A percentile compares a stretch with the other conserved stretches of the same genome.
Conservation (phyloP, 2,888 invertebrate genomes). For the Xylota sylvarum region DNA sequence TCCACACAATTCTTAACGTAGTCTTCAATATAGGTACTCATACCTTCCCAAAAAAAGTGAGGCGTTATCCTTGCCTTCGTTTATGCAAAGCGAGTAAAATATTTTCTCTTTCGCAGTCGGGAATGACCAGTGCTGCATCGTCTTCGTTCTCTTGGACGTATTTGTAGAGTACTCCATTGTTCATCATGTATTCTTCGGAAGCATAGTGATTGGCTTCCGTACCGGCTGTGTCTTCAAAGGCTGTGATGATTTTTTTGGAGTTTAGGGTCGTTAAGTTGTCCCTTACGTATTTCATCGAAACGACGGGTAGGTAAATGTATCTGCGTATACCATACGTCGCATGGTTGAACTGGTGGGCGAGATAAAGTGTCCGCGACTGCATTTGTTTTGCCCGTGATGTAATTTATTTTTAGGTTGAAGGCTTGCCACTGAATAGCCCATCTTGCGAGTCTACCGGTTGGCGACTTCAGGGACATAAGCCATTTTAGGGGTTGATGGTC, state of each 20-base stretch:
- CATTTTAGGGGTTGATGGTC: slow-evolving; percentile 82
- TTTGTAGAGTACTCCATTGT: slow-evolving; percentile 45
- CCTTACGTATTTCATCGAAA: slow-evolving; percentile 49
- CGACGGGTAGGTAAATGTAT: slow-evolving; percentile 65
- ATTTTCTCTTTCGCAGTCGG: neutral
- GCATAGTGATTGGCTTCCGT: slow-evolving; percentile 39
- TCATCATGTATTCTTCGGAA: slow-evolving; percentile 63
- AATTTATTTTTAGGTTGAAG: slow-evolving; percentile 82
- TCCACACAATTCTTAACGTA: slow-evolving; percentile 43
- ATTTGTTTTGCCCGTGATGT: slow-evolving; percentile 82
- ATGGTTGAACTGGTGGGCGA: slow-evolving; percentile 34
- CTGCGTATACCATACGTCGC: slow-evolving; percentile 15
- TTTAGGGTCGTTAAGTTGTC: slow-evolving; percentile 76
- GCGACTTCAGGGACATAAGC: slow-evolving; percentile 83
- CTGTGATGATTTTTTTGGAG: slow-evolving; percentile 57
- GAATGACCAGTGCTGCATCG: slow-evolving; percentile 16
- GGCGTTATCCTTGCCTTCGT: slow-evolving; percentile 51
- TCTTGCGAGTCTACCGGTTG: slow-evolving; percentile 83
- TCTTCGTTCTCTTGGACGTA: slow-evolving; percentile 10
- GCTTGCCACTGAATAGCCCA: slow-evolving; percentile 84
- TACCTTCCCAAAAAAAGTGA: slow-evolving; percentile 72
- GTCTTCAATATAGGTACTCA: slow-evolving; percentile 55
- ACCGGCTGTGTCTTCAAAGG: slow-evolving; percentile 52
- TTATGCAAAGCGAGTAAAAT: slow-evolving; percentile 4
- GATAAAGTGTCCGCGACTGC: slow-evolving; percentile 75